Evolutionary conservation across 2,797 vertebrate species (phyloP), one percentile per base, ranked within the genome.

Genomic region (Protosalanx chinensis): DNA sequence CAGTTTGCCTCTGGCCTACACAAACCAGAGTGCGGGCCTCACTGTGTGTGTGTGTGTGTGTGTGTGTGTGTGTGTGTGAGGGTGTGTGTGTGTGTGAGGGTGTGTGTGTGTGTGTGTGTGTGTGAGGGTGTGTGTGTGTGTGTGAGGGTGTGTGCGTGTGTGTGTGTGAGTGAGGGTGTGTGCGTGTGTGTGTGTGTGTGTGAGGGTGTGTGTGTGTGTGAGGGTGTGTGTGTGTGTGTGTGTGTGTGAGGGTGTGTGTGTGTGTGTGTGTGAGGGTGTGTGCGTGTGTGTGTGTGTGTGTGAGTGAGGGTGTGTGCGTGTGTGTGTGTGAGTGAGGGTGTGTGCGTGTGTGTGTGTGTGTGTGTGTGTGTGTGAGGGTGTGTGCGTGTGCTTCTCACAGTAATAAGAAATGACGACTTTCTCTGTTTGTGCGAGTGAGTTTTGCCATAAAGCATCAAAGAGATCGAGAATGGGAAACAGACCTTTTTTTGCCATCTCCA

Each of bases 331-430:
- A n/a, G n/a, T n/a, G n/a, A n/a, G n/a, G n/a, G n/a, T 37, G 29
- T 23, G 53, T 68, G 61, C 58, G 51, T 53, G 68, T 62, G 58
- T n/a, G n/a, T n/a, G n/a, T n/a, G n/a, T n/a, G n/a, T n/a, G n/a
- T n/a, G n/a, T n/a, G n/a, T n/a, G n/a, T n/a, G n/a, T n/a, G n/a
- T n/a, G n/a, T n/a, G 64, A 5, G 8, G 0, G 41, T 3, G 27
- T 16, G 64, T 16, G 66, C 32, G 20, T 6, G 64, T 13, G 49
- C 20, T 27, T 29, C 20, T 58, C 23, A 58, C n/a, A 58, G 57
- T 8, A 7, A 58, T 18, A 23, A 58, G 56, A 4, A n/a, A 4
- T 3, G 5, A 8, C 37, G 1, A 10, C 7, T 41, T 41, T 41
- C 37, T 41, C 37, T 7, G 37, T 41, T 41, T 41, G 37, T 41